These are phyloP conservation scores for Sebastiscus tertius DNA, from an alignment of 2,797 vertebrate species.

Conservation along the genomic window DNA sequence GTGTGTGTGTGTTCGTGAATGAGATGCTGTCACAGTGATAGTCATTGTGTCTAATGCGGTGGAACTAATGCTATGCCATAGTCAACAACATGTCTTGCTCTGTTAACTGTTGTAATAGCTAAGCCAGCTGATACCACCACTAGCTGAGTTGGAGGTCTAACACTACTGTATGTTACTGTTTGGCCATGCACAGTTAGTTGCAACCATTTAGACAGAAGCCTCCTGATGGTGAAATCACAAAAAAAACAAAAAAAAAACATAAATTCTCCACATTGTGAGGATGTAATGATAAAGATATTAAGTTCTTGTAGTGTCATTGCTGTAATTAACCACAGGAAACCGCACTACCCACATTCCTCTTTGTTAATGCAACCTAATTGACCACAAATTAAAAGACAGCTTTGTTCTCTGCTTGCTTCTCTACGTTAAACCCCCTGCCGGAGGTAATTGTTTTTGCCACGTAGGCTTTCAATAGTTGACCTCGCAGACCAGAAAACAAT, in stretches of 20 bases:
- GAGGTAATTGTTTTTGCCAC: slow-evolving; percentile 46
- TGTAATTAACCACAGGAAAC: slow-evolving; percentile 19
- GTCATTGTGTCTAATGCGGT: slow-evolving; percentile 78
- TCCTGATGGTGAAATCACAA: slow-evolving; percentile 11
- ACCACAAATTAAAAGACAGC: slow-evolving; percentile 51
- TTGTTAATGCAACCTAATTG: slow-evolving; percentile 32
- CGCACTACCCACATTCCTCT: slow-evolving; percentile 6
- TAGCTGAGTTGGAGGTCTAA: slow-evolving; percentile 58
- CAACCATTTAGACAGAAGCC: slow-evolving; percentile 15
- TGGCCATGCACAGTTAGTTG: slow-evolving; percentile 47
- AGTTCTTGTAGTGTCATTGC: not conserved
- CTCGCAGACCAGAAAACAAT: slow-evolving; percentile 45
- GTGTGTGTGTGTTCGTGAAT: slow-evolving; percentile 44
- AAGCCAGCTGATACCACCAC: slow-evolving; percentile 63
- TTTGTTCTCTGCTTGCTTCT: not conserved
- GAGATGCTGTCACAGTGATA: slow-evolving; percentile 75
- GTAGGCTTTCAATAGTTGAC: slow-evolving; percentile 44
- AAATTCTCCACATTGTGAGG: not conserved
- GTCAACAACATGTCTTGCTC: slow-evolving; percentile 79
- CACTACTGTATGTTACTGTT: slow-evolving; percentile 39
- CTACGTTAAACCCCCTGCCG: slow-evolving; percentile 12
- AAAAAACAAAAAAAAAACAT: not conserved
- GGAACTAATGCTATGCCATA: slow-evolving; percentile 78
- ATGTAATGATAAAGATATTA: not conserved
- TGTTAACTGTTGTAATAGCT: slow-evolving; percentile 76